Conservation (phyloP, 2,888 invertebrate genomes). For the Chrysolina oricalcia region DNA sequence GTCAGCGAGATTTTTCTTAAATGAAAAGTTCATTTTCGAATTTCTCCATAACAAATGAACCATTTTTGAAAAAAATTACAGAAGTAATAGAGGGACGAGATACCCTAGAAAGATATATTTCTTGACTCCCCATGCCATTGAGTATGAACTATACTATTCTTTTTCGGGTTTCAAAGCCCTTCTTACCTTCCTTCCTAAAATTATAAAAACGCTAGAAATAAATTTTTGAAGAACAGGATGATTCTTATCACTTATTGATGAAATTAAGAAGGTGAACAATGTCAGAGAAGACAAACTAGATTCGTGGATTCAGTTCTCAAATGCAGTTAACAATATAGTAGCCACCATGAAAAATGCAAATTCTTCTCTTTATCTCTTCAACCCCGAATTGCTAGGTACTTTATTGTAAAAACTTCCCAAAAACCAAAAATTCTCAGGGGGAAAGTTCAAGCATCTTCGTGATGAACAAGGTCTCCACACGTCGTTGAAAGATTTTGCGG, state of each 20-base stretch:
- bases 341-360: not conserved
- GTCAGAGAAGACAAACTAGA: not conserved
- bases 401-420: not conserved
- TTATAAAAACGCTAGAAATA: slow-evolving; percentile 4
- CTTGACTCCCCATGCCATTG: too few relatives aligned
- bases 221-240: not conserved
- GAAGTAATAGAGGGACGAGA: too few relatives aligned
- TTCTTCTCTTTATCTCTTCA: not conserved
- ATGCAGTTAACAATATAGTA: not conserved
- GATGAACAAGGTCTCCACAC: too few relatives aligned
- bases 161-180: not conserved
- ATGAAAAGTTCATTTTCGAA: too few relatives aligned
- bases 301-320: not conserved
- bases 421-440: not conserved
- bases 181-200: not conserved
- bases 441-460: too few relatives aligned
- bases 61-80: too few relatives aligned
- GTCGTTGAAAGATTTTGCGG: too few relatives aligned
- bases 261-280: not conserved
- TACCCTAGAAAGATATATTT: too few relatives aligned
- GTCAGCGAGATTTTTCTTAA: too few relatives aligned
- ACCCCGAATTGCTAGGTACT: not conserved
- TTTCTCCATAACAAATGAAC: too few relatives aligned
- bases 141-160: too few relatives aligned
- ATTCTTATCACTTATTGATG: not conserved